Evolutionary conservation across 2,113 vertebrate genomes (phyloP), one percentile per base, ranked within the genome.

Genomic region (Pollimyrus isidori): DNA sequence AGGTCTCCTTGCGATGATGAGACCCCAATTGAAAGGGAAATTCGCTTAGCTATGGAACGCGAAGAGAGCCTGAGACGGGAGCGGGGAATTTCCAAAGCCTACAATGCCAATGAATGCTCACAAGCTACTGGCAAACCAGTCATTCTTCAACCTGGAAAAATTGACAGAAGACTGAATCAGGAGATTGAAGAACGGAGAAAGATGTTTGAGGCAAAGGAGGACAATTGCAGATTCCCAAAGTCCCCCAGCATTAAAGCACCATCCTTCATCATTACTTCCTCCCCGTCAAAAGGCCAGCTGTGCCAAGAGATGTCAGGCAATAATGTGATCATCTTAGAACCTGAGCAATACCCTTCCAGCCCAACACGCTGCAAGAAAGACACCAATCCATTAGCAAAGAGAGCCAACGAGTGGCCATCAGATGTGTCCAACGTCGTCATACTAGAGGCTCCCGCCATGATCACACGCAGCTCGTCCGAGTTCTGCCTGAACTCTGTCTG

Each of bases 381-480:
- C 49, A 80, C 88, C 9, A 13, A 46, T 90, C 3, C 91, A 5
- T 73, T 87, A 30, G 13, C 10, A 48, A 88, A 88, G 17, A 85
- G 90, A 52, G 88, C 92, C 9, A 91, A 90, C 0, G 93, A 95
- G 19, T 95, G 95, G 95, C 90, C 90, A 39, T 91, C 94, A 5
- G 95, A 95, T 52, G 89, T 7, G 62, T 93, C 95, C 9, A 96
- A 93, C 13, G 45, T 96, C 85, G 95, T 96, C 87, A 95, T 96
- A 89, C 92, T 96, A 2, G 95, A 96, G 88, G 95, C 96, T 2
- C 94, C 96, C 13, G 95, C 95, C 87, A 90, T 96, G 87, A 96
- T 96, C 5, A 95, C 96, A 53, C 95, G 95, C 88, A 96, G 95
- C 85, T 93, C 95, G 49, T 96, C 96, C 0, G 95, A 96, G 50